Evolutionary conservation across 2,888 invertebrate species (phyloP).

Genomic region (Erebia aethiops): DNA sequence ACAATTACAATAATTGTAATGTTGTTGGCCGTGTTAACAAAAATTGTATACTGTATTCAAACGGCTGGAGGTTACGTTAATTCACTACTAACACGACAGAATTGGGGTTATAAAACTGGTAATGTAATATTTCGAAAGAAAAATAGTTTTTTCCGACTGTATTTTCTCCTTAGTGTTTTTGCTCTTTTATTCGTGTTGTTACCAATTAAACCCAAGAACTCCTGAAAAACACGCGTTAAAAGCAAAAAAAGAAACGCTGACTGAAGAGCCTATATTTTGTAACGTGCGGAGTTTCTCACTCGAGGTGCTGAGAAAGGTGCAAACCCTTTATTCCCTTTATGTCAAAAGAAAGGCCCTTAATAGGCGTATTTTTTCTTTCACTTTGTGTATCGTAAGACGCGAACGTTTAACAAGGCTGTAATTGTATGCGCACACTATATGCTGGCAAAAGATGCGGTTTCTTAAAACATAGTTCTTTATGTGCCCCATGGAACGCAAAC

Average conservation of each 20-base stretch:
- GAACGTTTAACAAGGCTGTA: conserved; percentile 13
- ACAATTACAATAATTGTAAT: too few species aligned
- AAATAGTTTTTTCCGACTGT: too few species aligned
- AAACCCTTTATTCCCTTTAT: conserved; percentile 24
- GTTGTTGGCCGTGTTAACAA: too few species aligned
- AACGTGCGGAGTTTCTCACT: not conserved
- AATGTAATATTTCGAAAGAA: too few species aligned
- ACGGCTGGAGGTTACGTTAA: too few species aligned
- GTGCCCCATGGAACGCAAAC: too few species aligned
- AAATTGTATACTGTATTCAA: too few species aligned
- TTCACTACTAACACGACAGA: too few species aligned
- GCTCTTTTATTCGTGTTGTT: not conserved
- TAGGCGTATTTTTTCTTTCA: conserved; percentile 26
- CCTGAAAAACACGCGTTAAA: not conserved
- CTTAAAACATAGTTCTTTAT: too few species aligned
- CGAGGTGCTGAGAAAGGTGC: conserved; percentile 19
- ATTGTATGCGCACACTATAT: conserved; percentile 1
- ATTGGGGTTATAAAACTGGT: too few species aligned
- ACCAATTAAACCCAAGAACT: not conserved
- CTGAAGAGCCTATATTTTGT: conserved; percentile 4
- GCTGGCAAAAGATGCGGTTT: too few species aligned
- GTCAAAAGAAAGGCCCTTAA: conserved; percentile 25
- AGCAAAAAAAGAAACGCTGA: conserved; percentile 1
- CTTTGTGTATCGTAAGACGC: conserved; percentile 21
- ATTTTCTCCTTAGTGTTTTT: too few species aligned